phyloP scores from a whole-genome alignment of 2,888 invertebrate species.

The Ochlodes sylvanus region DNA sequence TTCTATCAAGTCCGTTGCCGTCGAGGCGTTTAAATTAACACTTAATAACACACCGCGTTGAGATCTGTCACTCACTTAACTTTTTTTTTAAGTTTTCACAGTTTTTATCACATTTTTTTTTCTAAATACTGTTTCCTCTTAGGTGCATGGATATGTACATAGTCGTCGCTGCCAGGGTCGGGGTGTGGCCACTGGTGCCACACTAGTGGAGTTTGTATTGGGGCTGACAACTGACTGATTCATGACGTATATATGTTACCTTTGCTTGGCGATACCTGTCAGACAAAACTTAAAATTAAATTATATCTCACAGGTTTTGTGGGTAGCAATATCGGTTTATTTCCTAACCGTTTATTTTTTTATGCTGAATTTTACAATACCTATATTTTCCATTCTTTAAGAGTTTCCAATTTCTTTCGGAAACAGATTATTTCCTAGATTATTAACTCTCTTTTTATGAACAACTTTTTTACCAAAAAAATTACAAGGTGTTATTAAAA shows the following conservation, averaged over 20 bases:
- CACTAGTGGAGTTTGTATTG: conserved; percentile 63
- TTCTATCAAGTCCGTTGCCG: conserved; percentile 57
- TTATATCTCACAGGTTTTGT: background rate
- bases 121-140: conserved; percentile 75
- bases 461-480: too few relatives aligned
- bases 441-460: too few relatives aligned
- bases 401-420: too few relatives aligned
- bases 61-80: conserved; percentile 81
- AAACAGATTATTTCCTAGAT: too few relatives aligned
- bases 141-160: conserved; percentile 57
- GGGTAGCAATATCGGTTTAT: too few relatives aligned
- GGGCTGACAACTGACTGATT: conserved; percentile 68
- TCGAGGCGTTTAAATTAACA: conserved; percentile 71
- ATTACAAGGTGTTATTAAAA: too few relatives aligned
- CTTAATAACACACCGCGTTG: conserved; percentile 71
- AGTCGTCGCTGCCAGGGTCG: conserved; percentile 50
- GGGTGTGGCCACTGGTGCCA: conserved; percentile 53
- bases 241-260: conserved; percentile 74
- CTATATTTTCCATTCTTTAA: too few relatives aligned
- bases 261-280: conserved; percentile 71
- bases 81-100: conserved; percentile 71
- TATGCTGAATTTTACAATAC: too few relatives aligned
- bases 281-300: conserved; percentile 21
- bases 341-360: background rate
- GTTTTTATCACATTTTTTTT: conserved; percentile 80